A percentile compares a stretch with the other conserved stretches of the same genome.
Conservation (phyloP, 1,140 invertebrate species). For the Holotrichia oblita region DNA sequence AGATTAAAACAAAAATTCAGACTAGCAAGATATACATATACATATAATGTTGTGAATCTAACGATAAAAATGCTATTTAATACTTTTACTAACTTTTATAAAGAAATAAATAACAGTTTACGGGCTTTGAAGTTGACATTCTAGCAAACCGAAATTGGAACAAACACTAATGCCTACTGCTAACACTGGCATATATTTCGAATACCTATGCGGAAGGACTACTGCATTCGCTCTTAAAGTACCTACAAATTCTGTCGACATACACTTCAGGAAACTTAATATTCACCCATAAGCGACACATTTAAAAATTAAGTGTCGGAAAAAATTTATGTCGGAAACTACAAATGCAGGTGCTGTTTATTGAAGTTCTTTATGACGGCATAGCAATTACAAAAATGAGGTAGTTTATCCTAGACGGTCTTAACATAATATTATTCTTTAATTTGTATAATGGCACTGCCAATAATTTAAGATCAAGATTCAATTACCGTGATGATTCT, state of each 20-base stretch:
- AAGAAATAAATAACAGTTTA: background rate
- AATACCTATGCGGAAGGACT: background rate
- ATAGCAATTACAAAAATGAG: no score
- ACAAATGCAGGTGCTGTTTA: background rate
- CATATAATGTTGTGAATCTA: background rate
- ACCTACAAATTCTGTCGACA: background rate
- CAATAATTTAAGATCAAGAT: no score
- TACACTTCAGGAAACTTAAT: no score
- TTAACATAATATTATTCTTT: background rate
- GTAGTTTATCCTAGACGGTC: background rate
- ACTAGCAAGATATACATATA: no score
- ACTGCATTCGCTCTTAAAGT: background rate
- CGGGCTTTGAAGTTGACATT: background rate
- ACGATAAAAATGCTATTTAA: background rate
- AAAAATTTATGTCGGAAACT: background rate
- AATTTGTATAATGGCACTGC: no score
- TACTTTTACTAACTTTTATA: background rate
- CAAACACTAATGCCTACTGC: background rate
- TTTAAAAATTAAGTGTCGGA: slow-evolving; percentile 10
- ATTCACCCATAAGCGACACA: background rate
- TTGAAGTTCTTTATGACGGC: background rate
- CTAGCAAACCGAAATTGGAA: slow-evolving; percentile 9
- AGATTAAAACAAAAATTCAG: no score
- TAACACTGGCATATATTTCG: background rate
- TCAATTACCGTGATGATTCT: no score